Conservation (phyloP, 2,888 invertebrate species). For the Sinelater perroti region DNA sequence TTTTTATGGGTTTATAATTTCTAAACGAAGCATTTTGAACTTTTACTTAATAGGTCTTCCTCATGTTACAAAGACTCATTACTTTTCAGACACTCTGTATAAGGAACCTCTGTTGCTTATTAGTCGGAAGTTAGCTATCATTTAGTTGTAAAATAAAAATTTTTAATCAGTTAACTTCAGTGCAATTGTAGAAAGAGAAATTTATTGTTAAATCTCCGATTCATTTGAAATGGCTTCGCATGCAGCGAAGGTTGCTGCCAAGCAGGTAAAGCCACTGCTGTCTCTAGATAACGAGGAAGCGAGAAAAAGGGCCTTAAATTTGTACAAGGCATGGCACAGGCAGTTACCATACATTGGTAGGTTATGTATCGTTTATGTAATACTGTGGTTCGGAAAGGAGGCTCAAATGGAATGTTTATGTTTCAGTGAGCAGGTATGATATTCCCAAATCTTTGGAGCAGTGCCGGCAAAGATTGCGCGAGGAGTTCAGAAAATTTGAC, state of each 20-base stretch:
- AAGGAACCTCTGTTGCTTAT: too few species aligned
- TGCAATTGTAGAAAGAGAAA: too few species aligned
- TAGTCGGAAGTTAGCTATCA: too few species aligned
- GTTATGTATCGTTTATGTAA: conserved; percentile 50
- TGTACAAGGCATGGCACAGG: conserved; percentile 95
- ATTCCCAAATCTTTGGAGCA: conserved; percentile 78
- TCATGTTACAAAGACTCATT: too few species aligned
- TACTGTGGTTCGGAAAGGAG: conserved; percentile 14
- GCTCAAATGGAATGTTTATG: background rate
- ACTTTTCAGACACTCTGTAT: too few species aligned
- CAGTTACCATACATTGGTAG: conserved; percentile 89
- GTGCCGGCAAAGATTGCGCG: conserved; percentile 76
- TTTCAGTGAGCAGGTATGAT: conserved; percentile 83
- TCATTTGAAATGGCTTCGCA: conserved; percentile 58
- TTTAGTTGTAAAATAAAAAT: too few species aligned
- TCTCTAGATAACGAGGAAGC: conserved; percentile 83
- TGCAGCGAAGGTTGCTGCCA: conserved; percentile 63
- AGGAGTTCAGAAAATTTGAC: conserved; percentile 80
- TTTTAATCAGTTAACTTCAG: background rate
- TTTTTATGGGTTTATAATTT: too few species aligned
- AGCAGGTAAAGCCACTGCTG: conserved; percentile 86
- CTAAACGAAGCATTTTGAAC: too few species aligned
- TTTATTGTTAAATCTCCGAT: background rate
- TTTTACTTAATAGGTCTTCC: too few species aligned
- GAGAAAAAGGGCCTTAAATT: conserved; percentile 79